A percentile compares a stretch with the other conserved stretches of the same genome.
phyloP scores from a whole-genome alignment of 2,888 invertebrate genomes.

The Plebejus melissa region DNA sequence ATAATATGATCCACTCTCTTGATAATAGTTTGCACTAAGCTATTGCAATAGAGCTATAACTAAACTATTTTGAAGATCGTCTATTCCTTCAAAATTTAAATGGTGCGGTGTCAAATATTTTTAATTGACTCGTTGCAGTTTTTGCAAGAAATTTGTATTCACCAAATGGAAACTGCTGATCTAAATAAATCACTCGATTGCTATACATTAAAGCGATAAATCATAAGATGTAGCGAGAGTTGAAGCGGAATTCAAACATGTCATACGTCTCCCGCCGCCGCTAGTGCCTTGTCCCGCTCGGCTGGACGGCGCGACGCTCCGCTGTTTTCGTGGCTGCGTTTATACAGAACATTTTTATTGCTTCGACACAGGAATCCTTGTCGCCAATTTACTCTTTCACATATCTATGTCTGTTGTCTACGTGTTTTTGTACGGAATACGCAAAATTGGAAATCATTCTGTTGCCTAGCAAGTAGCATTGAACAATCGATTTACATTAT shows the following conservation, averaged over 20 bases:
- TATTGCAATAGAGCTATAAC: background rate
- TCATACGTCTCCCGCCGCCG: constrained; percentile 21
- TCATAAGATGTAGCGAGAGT: constrained; percentile 7
- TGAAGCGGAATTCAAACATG: constrained; percentile 16
- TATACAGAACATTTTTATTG: constrained; percentile 46
- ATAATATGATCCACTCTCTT: background rate
- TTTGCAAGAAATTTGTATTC: background rate
- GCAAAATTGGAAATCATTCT: constrained; percentile 1
- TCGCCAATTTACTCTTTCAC: constrained; percentile 39
- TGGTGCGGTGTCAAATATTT: background rate
- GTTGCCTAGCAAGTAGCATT: background rate
- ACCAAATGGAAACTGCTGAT: background rate
- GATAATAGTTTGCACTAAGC: background rate
- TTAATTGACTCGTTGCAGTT: background rate
- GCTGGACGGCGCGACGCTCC: constrained; percentile 25
- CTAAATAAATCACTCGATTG: constrained; percentile 16
- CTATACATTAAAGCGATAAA: constrained; percentile 21
- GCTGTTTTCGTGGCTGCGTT: constrained; percentile 32
- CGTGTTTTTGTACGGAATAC: constrained; percentile 34
- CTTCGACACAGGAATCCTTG: constrained; percentile 42
- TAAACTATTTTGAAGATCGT: constrained; percentile 2
- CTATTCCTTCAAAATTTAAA: background rate
- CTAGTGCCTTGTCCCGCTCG: constrained; percentile 22
- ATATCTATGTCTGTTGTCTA: constrained; percentile 32
- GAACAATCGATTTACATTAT: background rate